A percentile compares a stretch with the other conserved stretches of the same genome.
These are phyloP conservation scores for Sipha maydis DNA, from an alignment of 2,888 invertebrate species.

Conservation along the genomic window DNA sequence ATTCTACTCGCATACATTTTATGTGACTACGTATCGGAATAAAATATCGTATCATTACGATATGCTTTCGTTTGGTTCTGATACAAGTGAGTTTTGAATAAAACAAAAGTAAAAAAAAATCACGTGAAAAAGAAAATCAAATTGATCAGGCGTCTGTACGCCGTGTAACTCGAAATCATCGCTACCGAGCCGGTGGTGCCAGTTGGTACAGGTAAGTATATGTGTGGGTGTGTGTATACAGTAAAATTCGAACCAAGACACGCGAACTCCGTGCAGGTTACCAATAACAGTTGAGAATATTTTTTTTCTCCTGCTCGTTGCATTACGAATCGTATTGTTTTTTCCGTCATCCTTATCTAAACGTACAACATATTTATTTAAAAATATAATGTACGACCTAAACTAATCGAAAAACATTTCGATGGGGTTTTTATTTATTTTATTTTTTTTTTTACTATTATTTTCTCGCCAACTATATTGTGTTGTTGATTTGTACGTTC, in stretches of 20 bases:
- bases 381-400: no score
- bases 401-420: no score
- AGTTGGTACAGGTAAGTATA: constrained; percentile 39
- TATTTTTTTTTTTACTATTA: no score
- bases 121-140: not conserved
- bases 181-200: constrained; percentile 30
- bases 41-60: no score
- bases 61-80: no score
- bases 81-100: not conserved
- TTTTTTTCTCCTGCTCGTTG: not conserved
- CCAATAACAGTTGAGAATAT: constrained; percentile 25
- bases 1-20: no score
- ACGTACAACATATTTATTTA: no score
- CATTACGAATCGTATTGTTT: not conserved
- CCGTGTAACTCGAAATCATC: constrained; percentile 28
- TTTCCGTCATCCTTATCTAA: no score
- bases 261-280: constrained; percentile 16
- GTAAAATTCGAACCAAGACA: constrained; percentile 22
- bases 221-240: not conserved
- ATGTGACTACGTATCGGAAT: no score
- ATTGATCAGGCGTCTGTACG: not conserved
- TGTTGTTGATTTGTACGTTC: no score
- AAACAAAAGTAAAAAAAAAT: no score
- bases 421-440: not conserved
- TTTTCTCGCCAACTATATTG: no score